These are phyloP conservation scores for Ahaetulla prasina DNA, from an alignment of 2,113 vertebrate species.

Conservation along the genomic window DNA sequence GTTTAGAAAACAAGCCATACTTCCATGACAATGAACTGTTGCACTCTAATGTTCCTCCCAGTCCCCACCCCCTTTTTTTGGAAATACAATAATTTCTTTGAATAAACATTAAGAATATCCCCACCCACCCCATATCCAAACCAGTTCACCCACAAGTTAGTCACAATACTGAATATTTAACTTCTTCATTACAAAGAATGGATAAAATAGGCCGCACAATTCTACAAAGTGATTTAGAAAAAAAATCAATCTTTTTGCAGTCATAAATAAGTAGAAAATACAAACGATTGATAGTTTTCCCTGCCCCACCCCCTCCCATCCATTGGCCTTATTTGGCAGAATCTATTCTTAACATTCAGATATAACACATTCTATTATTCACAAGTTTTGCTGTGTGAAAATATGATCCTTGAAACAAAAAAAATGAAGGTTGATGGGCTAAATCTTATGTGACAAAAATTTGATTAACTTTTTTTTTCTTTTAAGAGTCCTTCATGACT, in stretches of 20 bases:
- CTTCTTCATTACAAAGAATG: slow-evolving; percentile 56
- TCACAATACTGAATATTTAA: slow-evolving; percentile 50
- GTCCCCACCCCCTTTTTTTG: not conserved
- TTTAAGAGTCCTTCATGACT: slow-evolving; percentile 22
- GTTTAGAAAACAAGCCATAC: slow-evolving; percentile 15
- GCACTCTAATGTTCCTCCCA: not conserved
- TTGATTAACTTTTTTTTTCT: slow-evolving; percentile 18
- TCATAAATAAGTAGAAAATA: slow-evolving; percentile 58
- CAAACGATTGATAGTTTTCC: slow-evolving; percentile 29
- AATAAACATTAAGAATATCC: slow-evolving; percentile 16
- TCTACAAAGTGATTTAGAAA: slow-evolving; percentile 47
- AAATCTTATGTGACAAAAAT: slow-evolving; percentile 8
- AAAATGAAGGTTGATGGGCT: not conserved
- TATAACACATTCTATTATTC: slow-evolving; percentile 47
- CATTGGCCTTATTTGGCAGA: slow-evolving; percentile 61
- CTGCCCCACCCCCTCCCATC: not conserved
- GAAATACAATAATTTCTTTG: not conserved
- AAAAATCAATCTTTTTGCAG: slow-evolving; percentile 34
- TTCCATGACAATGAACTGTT: slow-evolving; percentile 19
- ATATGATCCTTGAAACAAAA: slow-evolving; percentile 25
- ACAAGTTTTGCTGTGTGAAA: slow-evolving; percentile 40
- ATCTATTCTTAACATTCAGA: slow-evolving; percentile 38
- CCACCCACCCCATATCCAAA: slow-evolving; percentile 36
- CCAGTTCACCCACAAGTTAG: slow-evolving; percentile 48
- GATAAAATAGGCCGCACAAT: slow-evolving; percentile 54